Percentiles rank a stretch among this genome's conserved stretches.
Evolutionary conservation across 2,113 vertebrate genomes (phyloP).

Genomic region (Paradisaea rubra): DNA sequence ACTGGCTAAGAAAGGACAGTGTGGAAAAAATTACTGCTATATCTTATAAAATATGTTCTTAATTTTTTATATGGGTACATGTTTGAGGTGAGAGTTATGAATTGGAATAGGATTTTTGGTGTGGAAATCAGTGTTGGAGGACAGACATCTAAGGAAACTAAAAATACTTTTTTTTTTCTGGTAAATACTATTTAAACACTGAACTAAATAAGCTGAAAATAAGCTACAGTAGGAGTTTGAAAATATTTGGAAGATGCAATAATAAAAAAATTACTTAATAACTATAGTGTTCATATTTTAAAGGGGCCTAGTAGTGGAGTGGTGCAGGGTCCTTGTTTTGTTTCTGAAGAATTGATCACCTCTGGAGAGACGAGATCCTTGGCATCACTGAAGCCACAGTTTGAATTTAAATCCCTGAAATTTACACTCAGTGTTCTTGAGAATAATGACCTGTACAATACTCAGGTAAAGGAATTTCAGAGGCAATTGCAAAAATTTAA

Average conservation of each 20-base stretch:
- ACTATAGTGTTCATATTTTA: not conserved
- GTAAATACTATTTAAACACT: not conserved
- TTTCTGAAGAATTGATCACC: not conserved
- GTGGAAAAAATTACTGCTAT: not conserved
- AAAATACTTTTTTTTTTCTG: not conserved
- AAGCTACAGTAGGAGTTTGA: not conserved
- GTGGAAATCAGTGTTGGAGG: not conserved
- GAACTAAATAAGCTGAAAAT: not conserved
- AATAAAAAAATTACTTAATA: not conserved
- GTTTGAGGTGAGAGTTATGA: not conserved
- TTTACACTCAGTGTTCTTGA: not conserved
- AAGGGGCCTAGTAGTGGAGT: not conserved
- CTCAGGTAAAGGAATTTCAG: not conserved
- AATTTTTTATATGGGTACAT: not conserved
- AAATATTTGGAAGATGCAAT: not conserved
- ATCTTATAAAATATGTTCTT: not conserved
- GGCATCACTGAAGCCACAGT: not conserved
- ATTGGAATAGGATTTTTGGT: not conserved
- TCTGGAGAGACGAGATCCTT: not conserved
- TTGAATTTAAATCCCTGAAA: not conserved
- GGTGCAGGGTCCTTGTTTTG: not conserved
- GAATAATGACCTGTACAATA: not conserved
- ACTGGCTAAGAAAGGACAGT: not conserved
- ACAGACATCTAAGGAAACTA: not conserved
- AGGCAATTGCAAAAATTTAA: not conserved